Evolutionary conservation across 2,797 vertebrate genomes (phyloP).

Genomic region (Phrynocephalus guinanensis): DNA sequence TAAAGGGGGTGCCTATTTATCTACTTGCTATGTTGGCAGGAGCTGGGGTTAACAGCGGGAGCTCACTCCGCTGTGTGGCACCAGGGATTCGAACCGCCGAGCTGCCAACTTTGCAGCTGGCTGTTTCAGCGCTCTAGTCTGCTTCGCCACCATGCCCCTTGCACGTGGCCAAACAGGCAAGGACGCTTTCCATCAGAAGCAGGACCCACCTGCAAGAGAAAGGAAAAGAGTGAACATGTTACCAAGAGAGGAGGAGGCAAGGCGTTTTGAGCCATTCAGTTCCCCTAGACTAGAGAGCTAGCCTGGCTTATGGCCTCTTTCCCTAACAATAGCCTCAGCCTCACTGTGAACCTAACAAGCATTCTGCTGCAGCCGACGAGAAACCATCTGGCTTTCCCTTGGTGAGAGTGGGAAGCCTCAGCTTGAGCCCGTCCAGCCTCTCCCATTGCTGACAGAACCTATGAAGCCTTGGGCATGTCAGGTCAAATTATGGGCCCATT

Average conservation of each 20-base stretch:
- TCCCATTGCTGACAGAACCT: background rate
- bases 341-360: background rate
- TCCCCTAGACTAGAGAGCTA: background rate
- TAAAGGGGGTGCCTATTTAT: too few species aligned
- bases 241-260: background rate
- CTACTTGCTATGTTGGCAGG: too few species aligned
- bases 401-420: background rate
- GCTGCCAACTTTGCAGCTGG: too few species aligned
- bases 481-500: background rate
- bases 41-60: too few species aligned
- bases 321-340: background rate
- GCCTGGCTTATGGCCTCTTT: background rate
- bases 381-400: background rate
- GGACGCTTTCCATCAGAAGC: background rate
- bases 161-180: background rate
- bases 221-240: background rate
- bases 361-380: background rate
- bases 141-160: background rate
- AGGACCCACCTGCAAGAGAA: background rate
- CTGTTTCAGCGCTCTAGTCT: too few species aligned
- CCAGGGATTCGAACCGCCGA: too few species aligned
- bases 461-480: too few species aligned
- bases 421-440: background rate
- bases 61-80: too few species aligned
- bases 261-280: background rate